These are phyloP conservation scores for Sphaerophoria rueppellii DNA, from an alignment of 2,888 invertebrate genomes.

Conservation along the genomic window DNA sequence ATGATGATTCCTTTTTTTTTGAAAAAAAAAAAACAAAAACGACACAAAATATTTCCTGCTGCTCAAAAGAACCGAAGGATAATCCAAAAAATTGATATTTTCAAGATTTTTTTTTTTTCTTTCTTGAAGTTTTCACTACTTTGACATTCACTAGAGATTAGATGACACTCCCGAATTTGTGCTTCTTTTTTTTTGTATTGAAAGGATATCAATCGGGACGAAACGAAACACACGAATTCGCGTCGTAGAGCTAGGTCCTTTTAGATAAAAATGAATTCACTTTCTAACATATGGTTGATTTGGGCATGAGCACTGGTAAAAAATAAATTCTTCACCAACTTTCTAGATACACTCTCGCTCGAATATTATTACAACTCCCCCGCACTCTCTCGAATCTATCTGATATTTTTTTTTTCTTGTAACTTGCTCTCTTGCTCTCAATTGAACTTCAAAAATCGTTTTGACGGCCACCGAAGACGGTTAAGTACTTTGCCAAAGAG, in stretches of 20 bases:
- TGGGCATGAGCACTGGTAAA: slow-evolving; percentile 31
- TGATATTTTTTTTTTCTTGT: slow-evolving; percentile 1
- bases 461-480: slow-evolving; percentile 43
- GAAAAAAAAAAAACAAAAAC: background rate
- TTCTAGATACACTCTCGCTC: slow-evolving; percentile 21
- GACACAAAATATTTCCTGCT: slow-evolving; percentile 9
- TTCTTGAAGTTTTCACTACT: slow-evolving; percentile 43
- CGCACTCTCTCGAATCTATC: slow-evolving; percentile 10
- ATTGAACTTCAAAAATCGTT: slow-evolving; percentile 45
- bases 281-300: slow-evolving; percentile 56
- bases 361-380: slow-evolving; percentile 7
- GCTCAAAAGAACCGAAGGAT: slow-evolving; percentile 54
- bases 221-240: slow-evolving; percentile 37
- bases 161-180: slow-evolving; percentile 41
- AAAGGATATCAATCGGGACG: background rate
- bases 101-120: slow-evolving; percentile 12
- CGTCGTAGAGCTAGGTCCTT: slow-evolving; percentile 54
- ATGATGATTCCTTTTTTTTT: slow-evolving; percentile 51
- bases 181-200: background rate
- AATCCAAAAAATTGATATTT: slow-evolving; percentile 50
- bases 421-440: slow-evolving; percentile 15
- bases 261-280: slow-evolving; percentile 44
- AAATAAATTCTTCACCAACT: slow-evolving; percentile 24
- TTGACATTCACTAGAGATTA: slow-evolving; percentile 28
- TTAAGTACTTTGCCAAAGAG: background rate